A percentile compares a stretch with the other conserved stretches of the same genome.
phyloP scores from a whole-genome alignment of 2,888 invertebrate species.

The Chrysolina oricalcia region DNA sequence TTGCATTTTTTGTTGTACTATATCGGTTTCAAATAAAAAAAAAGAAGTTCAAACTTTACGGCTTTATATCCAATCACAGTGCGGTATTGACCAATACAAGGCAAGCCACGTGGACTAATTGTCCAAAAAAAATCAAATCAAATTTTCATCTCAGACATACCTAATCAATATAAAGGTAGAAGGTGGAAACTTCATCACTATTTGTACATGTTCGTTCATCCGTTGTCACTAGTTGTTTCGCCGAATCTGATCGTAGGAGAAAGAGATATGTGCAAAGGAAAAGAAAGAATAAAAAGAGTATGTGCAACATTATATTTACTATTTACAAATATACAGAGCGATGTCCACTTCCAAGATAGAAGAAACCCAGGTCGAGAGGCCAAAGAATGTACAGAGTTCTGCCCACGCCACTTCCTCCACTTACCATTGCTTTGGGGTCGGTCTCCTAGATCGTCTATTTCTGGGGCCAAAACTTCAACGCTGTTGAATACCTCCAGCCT shows the following conservation, averaged over 20 bases:
- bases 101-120: too few species aligned
- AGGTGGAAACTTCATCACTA: too few species aligned
- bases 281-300: constrained; percentile 29
- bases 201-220: too few species aligned
- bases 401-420: constrained; percentile 46
- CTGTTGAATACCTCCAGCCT: constrained; percentile 86
- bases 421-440: constrained; percentile 58
- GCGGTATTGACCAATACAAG: too few species aligned
- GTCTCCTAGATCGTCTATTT: constrained; percentile 78
- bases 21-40: too few species aligned
- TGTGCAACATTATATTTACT: constrained; percentile 24
- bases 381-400: constrained; percentile 20
- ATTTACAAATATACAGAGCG: constrained; percentile 33
- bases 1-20: too few species aligned
- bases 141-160: too few species aligned
- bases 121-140: too few species aligned
- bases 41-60: too few species aligned
- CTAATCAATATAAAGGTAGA: too few species aligned
- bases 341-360: constrained; percentile 11
- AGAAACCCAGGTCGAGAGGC: constrained; percentile 3
- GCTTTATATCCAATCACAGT: too few species aligned
- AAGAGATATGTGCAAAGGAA: constrained; percentile 27
- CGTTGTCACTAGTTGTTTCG: too few species aligned
- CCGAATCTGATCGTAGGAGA: neutral
- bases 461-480: constrained; percentile 85